Conservation (phyloP, 2,888 invertebrate genomes). For the Brenthis daphne region DNA sequence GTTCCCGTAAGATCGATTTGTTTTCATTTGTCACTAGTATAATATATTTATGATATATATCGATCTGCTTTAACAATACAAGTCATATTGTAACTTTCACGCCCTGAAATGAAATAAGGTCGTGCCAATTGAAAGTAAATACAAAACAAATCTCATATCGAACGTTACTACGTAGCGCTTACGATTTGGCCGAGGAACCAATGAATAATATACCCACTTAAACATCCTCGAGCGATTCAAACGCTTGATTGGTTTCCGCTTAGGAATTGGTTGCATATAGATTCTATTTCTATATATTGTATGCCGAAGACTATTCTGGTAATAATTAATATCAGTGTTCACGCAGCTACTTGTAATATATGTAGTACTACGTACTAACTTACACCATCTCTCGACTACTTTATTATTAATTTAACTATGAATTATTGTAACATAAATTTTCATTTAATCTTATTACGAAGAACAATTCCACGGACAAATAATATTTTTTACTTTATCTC, state of each 20-base stretch:
- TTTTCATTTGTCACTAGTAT: no score
- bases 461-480: no score
- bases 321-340: conserved; percentile 26
- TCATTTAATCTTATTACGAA: no score
- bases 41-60: no score
- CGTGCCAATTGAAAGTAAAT: conserved; percentile 20
- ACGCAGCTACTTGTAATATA: conserved; percentile 8
- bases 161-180: conserved; percentile 41
- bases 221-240: conserved; percentile 43
- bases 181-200: conserved; percentile 54
- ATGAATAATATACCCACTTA: conserved; percentile 60
- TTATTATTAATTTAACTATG: background rate
- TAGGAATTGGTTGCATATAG: conserved; percentile 42
- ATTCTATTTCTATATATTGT: conserved; percentile 23
- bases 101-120: conserved; percentile 17
- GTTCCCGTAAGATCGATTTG: no score
- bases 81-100: background rate
- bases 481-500: no score
- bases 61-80: background rate
- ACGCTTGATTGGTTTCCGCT: conserved; percentile 46
- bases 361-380: conserved; percentile 9
- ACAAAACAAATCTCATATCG: conserved; percentile 27
- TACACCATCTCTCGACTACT: background rate
- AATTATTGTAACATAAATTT: background rate
- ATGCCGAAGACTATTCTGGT: conserved; percentile 20